These are phyloP conservation scores for Ochropleura leucogaster DNA, from an alignment of 2,888 invertebrate species.

Conservation along the genomic window DNA sequence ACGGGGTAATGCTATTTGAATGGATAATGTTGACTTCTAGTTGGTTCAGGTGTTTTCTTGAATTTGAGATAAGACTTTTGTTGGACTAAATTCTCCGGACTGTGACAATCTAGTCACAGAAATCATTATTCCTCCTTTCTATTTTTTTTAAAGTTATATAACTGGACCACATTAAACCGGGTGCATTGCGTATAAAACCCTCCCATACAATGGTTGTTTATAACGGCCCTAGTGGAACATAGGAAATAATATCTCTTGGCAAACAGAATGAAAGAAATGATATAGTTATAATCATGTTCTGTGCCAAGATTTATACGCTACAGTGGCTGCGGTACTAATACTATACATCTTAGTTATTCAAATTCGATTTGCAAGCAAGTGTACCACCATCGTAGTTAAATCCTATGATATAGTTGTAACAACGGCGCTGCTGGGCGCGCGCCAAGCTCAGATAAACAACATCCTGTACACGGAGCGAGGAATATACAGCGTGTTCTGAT, in stretches of 20 bases:
- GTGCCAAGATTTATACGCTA: background rate
- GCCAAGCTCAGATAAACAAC: constrained; percentile 64
- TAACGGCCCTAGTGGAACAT: no score
- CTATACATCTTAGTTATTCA: constrained; percentile 38
- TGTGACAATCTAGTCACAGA: background rate
- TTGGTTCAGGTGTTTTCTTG: constrained; percentile 12
- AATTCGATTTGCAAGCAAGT: constrained; percentile 50
- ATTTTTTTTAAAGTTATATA: no score
- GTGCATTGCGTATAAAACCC: no score
- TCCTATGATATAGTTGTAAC: constrained; percentile 52
- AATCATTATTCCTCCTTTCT: background rate
- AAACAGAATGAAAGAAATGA: no score
- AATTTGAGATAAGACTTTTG: constrained; percentile 16
- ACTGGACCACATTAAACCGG: no score
- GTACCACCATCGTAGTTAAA: constrained; percentile 37
- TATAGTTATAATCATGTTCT: background rate
- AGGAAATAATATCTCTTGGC: no score
- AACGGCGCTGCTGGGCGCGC: constrained; percentile 49
- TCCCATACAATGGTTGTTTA: no score
- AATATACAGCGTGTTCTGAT: constrained; percentile 35
- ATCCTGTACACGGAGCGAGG: constrained; percentile 35
- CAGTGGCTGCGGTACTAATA: background rate
- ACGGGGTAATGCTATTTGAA: constrained; percentile 25
- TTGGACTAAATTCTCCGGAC: background rate
- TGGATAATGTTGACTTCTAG: constrained; percentile 26